A percentile compares a stretch with the other conserved stretches of the same genome.
phyloP scores from a whole-genome alignment of 2,888 invertebrate genomes.

The Drepana falcataria region DNA sequence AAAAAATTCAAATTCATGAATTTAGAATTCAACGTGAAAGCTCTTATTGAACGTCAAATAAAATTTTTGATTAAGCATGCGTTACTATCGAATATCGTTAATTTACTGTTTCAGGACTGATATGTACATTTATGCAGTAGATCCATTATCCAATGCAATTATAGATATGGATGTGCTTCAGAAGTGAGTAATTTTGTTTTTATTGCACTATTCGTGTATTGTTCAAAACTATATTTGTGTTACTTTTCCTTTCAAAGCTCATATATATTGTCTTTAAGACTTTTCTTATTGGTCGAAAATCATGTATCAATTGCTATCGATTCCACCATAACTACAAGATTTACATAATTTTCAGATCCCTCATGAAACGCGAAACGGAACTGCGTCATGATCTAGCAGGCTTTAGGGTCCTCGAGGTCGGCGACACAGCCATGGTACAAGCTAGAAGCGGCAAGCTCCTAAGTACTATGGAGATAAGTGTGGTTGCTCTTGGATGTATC shows the following conservation, averaged over 20 bases:
- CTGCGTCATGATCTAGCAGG: slow-evolving; percentile 82
- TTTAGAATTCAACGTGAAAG: too few relatives aligned
- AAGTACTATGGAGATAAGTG: slow-evolving; percentile 88
- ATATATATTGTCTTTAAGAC: too few relatives aligned
- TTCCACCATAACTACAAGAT: background rate
- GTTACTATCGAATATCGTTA: too few relatives aligned
- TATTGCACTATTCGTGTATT: too few relatives aligned
- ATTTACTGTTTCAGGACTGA: slow-evolving; percentile 82
- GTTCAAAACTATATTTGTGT: too few relatives aligned
- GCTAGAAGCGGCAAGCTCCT: slow-evolving; percentile 56
- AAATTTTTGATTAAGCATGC: too few relatives aligned
- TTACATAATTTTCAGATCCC: slow-evolving; percentile 66
- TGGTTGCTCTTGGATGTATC: slow-evolving; percentile 88
- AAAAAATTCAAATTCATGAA: too few relatives aligned
- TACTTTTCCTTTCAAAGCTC: too few relatives aligned
- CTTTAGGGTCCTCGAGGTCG: slow-evolving; percentile 83
- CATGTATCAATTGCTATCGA: too few relatives aligned
- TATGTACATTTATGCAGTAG: slow-evolving; percentile 91
- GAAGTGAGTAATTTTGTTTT: slow-evolving; percentile 75
- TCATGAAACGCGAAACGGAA: slow-evolving; percentile 79
- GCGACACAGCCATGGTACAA: slow-evolving; percentile 61
- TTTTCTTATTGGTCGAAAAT: too few relatives aligned
- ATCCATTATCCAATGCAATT: slow-evolving; percentile 88
- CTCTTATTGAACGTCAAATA: too few relatives aligned
- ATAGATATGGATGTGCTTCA: slow-evolving; percentile 89